Percentiles rank a stretch among this genome's conserved stretches.
Conservation (phyloP, 2,888 invertebrate genomes). For the Clitarchus hookeri region DNA sequence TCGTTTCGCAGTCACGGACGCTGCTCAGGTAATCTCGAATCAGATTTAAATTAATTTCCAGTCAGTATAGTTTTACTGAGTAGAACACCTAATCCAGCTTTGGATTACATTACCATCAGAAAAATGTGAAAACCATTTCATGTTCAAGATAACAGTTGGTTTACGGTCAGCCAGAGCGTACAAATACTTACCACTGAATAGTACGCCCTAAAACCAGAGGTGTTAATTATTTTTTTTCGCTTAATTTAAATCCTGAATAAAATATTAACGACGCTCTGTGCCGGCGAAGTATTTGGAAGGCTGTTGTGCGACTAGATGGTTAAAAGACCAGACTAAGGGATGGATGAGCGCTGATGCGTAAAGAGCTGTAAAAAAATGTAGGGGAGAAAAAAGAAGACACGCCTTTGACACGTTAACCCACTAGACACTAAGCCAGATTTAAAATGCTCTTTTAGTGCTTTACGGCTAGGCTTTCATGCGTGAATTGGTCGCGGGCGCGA, state of each 20-base stretch:
- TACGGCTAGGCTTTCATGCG: neutral
- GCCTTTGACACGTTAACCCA: constrained; percentile 22
- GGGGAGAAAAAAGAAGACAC: neutral
- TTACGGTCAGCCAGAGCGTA: too few relatives aligned
- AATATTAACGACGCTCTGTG: neutral
- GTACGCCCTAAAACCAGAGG: neutral
- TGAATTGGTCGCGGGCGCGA: neutral
- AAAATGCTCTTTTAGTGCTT: constrained; percentile 19
- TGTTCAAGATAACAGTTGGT: too few relatives aligned
- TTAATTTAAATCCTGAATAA: neutral
- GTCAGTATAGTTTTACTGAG: too few relatives aligned
- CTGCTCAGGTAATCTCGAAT: too few relatives aligned
- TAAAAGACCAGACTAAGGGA: neutral
- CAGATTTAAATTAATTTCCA: too few relatives aligned
- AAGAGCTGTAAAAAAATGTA: neutral
- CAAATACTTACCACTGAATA: too few relatives aligned
- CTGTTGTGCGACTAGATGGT: neutral
- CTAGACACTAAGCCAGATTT: constrained; percentile 21
- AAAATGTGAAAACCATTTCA: too few relatives aligned
- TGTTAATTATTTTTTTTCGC: neutral
- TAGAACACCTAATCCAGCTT: too few relatives aligned
- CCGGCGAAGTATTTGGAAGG: neutral
- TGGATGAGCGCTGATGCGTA: neutral
- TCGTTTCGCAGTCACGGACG: too few relatives aligned
- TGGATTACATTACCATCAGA: too few relatives aligned